Evolutionary conservation across 2,113 vertebrate species (phyloP).

Genomic region (Macquaria australasica): DNA sequence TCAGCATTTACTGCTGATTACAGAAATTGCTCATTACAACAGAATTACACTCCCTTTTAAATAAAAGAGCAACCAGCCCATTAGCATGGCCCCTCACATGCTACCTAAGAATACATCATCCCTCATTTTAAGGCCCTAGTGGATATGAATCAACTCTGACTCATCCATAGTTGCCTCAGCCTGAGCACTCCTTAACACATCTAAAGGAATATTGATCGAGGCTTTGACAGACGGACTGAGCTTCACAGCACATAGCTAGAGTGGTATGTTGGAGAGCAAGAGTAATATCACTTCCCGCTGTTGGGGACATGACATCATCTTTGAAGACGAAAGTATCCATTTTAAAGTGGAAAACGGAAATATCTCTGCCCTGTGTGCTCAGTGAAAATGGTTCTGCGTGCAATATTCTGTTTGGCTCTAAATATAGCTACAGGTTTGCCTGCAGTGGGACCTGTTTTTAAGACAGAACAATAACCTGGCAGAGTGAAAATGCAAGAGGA

Average conservation of each 20-base stretch:
- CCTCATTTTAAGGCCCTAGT: conserved; percentile 34
- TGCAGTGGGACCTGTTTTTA: conserved; percentile 65
- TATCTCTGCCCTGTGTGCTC: conserved; percentile 37
- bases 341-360: conserved; percentile 50
- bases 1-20: conserved; percentile 71
- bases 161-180: conserved; percentile 65
- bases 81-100: conserved; percentile 49
- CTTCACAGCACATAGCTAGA: conserved; percentile 58
- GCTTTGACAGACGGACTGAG: conserved; percentile 66
- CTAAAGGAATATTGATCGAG: conserved; percentile 73
- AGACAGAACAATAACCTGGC: conserved; percentile 66
- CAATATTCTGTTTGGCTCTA: conserved; percentile 64
- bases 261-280: conserved; percentile 54
- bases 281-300: conserved; percentile 51
- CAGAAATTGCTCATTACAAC: conserved; percentile 64
- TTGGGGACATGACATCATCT: conserved; percentile 59
- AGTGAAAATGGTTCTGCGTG: conserved; percentile 26
- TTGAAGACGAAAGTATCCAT: conserved; percentile 58
- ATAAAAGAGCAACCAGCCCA: conserved; percentile 63
- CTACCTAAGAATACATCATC: conserved; percentile 57
- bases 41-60: conserved; percentile 49
- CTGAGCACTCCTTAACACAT: conserved; percentile 67
- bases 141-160: conserved; percentile 67
- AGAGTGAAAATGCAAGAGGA: conserved; percentile 48
- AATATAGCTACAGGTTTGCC: conserved; percentile 72